Evolutionary conservation across 2,797 vertebrate species (phyloP).

Genomic region (Adelosebastes latens): DNA sequence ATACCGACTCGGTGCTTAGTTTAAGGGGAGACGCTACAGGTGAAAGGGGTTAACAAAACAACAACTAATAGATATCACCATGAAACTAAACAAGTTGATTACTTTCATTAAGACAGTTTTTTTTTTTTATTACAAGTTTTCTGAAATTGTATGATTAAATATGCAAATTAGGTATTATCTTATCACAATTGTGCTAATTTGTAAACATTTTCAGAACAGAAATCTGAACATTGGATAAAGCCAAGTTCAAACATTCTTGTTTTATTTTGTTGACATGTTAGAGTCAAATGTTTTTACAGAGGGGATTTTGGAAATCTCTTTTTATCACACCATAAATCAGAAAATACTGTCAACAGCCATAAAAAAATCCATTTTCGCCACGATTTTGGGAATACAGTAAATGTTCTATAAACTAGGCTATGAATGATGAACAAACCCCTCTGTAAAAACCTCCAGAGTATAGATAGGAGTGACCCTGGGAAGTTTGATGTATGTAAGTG

Average conservation of each 20-base stretch:
- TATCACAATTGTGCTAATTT: neutral
- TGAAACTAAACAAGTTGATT: too few species aligned
- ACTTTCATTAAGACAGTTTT: too few species aligned
- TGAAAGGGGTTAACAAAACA: neutral
- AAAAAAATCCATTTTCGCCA: neutral
- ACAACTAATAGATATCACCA: neutral
- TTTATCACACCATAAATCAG: neutral
- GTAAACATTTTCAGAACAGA: neutral
- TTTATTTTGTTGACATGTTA: neutral
- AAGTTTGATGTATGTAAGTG: neutral
- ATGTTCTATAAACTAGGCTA: neutral
- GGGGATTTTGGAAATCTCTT: neutral
- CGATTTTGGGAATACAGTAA: neutral
- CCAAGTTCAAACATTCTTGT: neutral
- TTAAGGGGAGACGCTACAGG: neutral
- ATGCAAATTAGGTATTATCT: neutral
- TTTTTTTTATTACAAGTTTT: too few species aligned
- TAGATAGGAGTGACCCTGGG: neutral
- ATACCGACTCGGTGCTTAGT: constrained; percentile 9
- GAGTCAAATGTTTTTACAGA: neutral
- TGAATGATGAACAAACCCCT: neutral
- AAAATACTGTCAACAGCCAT: neutral
- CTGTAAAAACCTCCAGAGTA: neutral
- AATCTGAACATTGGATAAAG: neutral
- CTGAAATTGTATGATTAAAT: neutral